Conservation (phyloP, 2,797 vertebrate species). For the Alouatta caraya region DNA sequence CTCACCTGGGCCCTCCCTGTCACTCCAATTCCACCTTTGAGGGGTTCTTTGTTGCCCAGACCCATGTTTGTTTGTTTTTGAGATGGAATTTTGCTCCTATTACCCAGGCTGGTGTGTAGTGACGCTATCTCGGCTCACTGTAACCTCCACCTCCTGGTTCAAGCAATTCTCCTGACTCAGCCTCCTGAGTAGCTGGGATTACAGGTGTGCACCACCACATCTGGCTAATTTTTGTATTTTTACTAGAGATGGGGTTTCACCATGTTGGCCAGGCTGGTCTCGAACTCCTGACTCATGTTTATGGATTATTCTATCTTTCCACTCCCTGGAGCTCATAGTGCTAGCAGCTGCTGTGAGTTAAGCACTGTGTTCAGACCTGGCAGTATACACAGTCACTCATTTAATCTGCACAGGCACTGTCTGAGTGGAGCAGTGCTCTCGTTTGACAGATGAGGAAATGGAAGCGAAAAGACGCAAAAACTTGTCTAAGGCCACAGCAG, state of each 20-base stretch:
- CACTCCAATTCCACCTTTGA: neutral
- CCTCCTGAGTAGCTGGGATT: no score
- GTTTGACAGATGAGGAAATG: neutral
- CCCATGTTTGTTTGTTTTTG: no score
- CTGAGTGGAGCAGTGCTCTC: neutral
- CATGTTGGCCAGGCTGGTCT: no score
- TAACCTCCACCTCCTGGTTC: no score
- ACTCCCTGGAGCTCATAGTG: neutral
- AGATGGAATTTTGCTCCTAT: no score
- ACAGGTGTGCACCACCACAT: no score
- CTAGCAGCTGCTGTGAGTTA: neutral
- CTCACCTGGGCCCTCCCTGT: neutral
- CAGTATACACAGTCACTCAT: neutral
- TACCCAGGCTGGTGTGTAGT: no score
- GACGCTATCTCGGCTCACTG: no score
- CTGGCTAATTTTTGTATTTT: no score
- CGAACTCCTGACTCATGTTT: neutral
- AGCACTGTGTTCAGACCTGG: neutral
- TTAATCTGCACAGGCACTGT: rapidly evolving
- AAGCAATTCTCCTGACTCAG: no score
- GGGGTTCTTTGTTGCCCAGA: neutral
- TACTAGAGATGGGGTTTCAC: no score
- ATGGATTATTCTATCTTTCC: neutral
- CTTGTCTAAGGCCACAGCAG: neutral
- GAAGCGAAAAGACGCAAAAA: neutral